Evolutionary conservation across 2,113 vertebrate genomes (phyloP).

Genomic region (Silurus meridionalis): DNA sequence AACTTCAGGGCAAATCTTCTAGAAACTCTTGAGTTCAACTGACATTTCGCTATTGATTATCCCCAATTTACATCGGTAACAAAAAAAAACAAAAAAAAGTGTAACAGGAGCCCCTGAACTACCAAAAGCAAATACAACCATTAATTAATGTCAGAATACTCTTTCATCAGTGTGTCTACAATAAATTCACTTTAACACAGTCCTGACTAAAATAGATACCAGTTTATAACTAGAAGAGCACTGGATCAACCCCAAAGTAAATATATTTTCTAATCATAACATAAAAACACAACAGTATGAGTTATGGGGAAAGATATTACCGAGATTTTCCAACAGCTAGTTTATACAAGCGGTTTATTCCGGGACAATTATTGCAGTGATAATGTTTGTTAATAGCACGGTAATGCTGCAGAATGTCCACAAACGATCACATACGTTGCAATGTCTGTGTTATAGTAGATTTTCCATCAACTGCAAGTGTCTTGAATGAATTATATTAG

Average conservation of each 20-base stretch:
- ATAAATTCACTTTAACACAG: neutral
- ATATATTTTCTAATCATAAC: neutral
- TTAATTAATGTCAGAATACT: neutral
- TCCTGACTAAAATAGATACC: neutral
- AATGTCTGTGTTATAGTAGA: neutral
- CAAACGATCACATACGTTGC: neutral
- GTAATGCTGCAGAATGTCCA: neutral
- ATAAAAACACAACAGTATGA: neutral
- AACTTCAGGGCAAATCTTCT: neutral
- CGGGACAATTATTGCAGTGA: neutral
- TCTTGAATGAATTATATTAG: neutral
- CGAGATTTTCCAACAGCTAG: neutral
- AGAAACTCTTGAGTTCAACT: neutral
- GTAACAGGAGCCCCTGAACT: neutral
- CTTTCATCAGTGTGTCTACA: neutral
- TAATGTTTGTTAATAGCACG: neutral
- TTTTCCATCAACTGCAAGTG: neutral
- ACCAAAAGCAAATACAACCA: neutral
- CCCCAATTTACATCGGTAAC: neutral
- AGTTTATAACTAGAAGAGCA: neutral
- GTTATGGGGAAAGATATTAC: neutral
- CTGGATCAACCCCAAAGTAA: neutral
- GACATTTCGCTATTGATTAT: neutral
- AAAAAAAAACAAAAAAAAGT: neutral
- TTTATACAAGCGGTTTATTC: neutral